phyloP scores from a whole-genome alignment of 2,888 invertebrate species.

The Trissoscelio sp. region DNA sequence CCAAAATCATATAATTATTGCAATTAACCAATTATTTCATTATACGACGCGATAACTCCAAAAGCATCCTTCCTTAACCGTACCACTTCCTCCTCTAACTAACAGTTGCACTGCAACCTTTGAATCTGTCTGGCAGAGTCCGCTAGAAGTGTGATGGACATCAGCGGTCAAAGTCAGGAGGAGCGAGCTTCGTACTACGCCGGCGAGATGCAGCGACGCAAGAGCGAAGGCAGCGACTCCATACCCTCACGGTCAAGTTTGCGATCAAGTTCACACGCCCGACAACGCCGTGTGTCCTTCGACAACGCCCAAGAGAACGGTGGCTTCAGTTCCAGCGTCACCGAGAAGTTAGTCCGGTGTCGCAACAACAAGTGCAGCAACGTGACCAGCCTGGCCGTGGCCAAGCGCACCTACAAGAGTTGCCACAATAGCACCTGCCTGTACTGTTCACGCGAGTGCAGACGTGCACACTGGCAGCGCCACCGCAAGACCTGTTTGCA shows the following conservation, averaged over 20 bases:
- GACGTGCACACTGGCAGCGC: constrained; percentile 96
- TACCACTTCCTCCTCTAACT: neutral
- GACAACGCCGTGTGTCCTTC: constrained; percentile 85
- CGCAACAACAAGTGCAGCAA: constrained; percentile 92
- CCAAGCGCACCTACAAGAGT: constrained; percentile 93
- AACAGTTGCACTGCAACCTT: constrained; percentile 11
- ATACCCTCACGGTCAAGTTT: constrained; percentile 75
- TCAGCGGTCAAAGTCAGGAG: constrained; percentile 71
- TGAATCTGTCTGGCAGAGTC: constrained; percentile 76
- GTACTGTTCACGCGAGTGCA: constrained; percentile 96
- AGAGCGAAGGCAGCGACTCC: constrained; percentile 87
- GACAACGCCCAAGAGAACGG: constrained; percentile 84
- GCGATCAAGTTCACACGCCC: constrained; percentile 51
- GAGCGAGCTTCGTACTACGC: constrained; percentile 74
- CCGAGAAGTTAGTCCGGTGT: constrained; percentile 87
- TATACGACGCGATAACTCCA: no score
- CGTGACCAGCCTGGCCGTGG: constrained; percentile 89
- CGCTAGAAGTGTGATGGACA: constrained; percentile 79
- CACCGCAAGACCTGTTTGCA: constrained; percentile 96
- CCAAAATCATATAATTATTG: no score
- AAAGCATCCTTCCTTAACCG: neutral
- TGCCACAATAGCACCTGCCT: constrained; percentile 98
- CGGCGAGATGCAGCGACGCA: constrained; percentile 84
- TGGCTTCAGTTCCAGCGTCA: constrained; percentile 83
- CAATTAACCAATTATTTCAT: no score